Base-by-base conservation (phyloP, 2,888 invertebrate genomes). In the Ennomos fuscantarius region DNA sequence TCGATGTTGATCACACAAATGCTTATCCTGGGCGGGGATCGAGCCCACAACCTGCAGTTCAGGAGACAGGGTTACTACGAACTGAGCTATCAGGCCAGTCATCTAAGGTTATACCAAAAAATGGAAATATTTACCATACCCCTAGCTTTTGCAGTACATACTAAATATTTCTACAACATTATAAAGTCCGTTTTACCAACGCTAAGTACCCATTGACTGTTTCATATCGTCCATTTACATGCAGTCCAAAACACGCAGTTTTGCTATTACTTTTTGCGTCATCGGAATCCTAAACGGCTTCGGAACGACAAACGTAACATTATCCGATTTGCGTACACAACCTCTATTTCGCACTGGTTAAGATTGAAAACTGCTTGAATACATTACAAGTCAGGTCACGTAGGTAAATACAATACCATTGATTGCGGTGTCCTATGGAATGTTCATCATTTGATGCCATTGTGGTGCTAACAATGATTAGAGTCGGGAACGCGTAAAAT, bases 351-450 rank as follows among this genome's bases (percentile, higher is more conserved):
- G 13, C 33, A 9, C 1, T n/a, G 1, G 1, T 5, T 50, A 56
- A 32, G 45, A 50, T 46, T 31, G 34, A 36, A 11, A 33, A 41
- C n/a, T 11, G 48, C 33, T 13, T 11, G 41, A 9, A 11, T 2
- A 12, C 13, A 44, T 57, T 43, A 36, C 35, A 36, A 63, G 61
- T 61, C 63, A 9, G 33, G 49, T 58, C 65, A 63, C 66, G 65
- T 60, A 44, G 40, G 35, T 47, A 51, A 50, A 44, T 60, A 67
- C 66, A 65, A 66, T 64, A 56, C 55, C 45, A 54, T 52, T 64
- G 62, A 62, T 62, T 58, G 55, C 59, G 52, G 59, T 49, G 55
- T 62, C 56, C 46, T 48, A 47, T 58, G 63, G 66, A 58, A 62
- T 61, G 56, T 53, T 56, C 47, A 56, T 51, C 55, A 42, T 48